These are phyloP conservation scores for Pogonus chalceus DNA, from an alignment of 1,140 invertebrate genomes.

Conservation along the genomic window DNA sequence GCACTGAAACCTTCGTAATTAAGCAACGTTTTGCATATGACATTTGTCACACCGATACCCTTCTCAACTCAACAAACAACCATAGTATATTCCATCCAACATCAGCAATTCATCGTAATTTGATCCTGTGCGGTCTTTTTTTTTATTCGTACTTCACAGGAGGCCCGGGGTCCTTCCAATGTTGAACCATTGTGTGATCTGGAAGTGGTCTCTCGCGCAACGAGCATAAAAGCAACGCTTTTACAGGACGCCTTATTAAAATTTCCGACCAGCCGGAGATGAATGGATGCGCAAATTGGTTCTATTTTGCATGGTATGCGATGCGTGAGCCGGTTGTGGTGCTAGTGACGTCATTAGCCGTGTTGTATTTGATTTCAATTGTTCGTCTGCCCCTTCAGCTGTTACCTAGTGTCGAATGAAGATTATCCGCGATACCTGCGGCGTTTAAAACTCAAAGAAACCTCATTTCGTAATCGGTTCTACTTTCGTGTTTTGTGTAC, in stretches of 20 bases:
- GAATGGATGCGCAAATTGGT: constrained; percentile 36
- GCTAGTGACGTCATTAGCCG: not conserved
- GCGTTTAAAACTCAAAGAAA: not conserved
- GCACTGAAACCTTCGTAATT: not conserved
- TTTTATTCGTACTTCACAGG: not conserved
- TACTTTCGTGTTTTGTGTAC: not conserved
- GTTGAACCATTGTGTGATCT: not conserved
- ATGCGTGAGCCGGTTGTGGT: not conserved
- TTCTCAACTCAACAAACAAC: no score
- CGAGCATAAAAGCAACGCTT: constrained; percentile 22
- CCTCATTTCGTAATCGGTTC: not conserved
- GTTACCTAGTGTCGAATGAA: not conserved
- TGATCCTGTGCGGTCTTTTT: not conserved
- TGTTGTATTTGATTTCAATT: not conserved
- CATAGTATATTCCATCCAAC: not conserved
- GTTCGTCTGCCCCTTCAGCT: not conserved
- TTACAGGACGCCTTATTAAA: constrained; percentile 36
- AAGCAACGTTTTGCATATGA: not conserved
- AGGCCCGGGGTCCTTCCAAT: not conserved
- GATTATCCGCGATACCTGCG: not conserved
- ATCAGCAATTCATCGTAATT: not conserved
- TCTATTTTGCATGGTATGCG: constrained; percentile 13
- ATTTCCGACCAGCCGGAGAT: constrained; percentile 37
- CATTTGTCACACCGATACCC: not conserved
- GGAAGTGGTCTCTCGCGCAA: constrained; percentile 9